Conservation (phyloP, 1,140 invertebrate species). For the Zaprionus vittiger region DNA sequence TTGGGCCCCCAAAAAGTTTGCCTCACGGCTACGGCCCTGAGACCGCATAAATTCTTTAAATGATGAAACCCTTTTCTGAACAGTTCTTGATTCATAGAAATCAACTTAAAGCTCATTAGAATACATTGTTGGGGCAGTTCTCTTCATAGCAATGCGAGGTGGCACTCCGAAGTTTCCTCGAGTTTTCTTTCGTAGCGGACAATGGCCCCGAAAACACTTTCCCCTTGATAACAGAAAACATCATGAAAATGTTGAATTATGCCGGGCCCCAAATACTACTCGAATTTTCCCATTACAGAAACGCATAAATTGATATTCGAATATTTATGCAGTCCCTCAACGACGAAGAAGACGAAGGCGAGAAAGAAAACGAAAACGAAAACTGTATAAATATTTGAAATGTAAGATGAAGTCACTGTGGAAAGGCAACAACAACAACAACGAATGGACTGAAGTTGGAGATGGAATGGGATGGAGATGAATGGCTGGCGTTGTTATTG, state of each 20-base stretch:
- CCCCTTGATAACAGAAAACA: slow-evolving; percentile 41
- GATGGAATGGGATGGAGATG: slow-evolving; percentile 33
- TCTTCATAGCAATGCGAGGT: background rate
- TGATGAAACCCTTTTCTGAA: background rate
- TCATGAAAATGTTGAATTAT: slow-evolving; percentile 59
- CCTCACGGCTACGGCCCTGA: too few relatives aligned
- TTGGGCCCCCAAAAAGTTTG: too few relatives aligned
- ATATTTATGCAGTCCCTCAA: slow-evolving; percentile 58
- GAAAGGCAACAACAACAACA: slow-evolving; percentile 24
- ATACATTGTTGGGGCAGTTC: background rate
- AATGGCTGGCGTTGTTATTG: slow-evolving; percentile 74
- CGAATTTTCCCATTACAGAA: slow-evolving; percentile 42
- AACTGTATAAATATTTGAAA: slow-evolving; percentile 37
- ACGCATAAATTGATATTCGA: slow-evolving; percentile 79
- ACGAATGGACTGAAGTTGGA: slow-evolving; percentile 7
- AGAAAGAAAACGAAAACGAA: slow-evolving; percentile 25
- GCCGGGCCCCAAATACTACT: slow-evolving; percentile 55
- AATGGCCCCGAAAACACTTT: slow-evolving; percentile 56
- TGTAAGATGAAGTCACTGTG: slow-evolving; percentile 59
- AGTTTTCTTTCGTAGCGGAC: slow-evolving; percentile 8
- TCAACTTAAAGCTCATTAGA: slow-evolving; percentile 3
- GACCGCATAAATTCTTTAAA: background rate
- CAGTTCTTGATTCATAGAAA: background rate
- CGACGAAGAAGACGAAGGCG: background rate
- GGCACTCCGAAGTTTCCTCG: slow-evolving; percentile 14